Evolutionary conservation across 2,797 vertebrate species (phyloP).

Genomic region (Syncerus caffer): DNA sequence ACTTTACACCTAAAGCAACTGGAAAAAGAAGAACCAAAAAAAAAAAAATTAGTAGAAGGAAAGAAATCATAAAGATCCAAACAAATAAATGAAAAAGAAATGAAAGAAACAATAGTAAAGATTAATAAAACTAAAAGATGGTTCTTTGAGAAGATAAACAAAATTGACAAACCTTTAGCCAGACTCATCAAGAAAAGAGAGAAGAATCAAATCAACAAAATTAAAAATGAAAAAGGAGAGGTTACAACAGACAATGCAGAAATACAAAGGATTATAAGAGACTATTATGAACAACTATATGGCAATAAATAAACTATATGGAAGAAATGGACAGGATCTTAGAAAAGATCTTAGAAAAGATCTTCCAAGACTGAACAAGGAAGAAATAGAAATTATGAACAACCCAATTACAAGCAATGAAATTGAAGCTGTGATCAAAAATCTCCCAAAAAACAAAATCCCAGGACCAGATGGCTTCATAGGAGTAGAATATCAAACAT

Average conservation of each 20-base stretch:
- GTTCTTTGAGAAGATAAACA: neutral
- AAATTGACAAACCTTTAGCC: neutral
- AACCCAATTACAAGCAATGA: neutral
- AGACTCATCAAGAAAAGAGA: neutral
- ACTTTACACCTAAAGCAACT: neutral
- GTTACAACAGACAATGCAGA: neutral
- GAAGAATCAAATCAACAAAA: neutral
- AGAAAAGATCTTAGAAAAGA: neutral
- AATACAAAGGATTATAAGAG: neutral
- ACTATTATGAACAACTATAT: neutral
- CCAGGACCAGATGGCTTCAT: neutral
- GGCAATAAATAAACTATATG: neutral
- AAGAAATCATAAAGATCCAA: neutral
- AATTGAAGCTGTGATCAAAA: neutral
- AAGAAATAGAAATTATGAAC: neutral
- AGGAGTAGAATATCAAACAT: neutral
- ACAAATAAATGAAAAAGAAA: neutral
- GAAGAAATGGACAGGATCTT: neutral
- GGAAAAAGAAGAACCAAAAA: neutral
- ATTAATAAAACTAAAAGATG: neutral
- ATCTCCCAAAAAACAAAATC: neutral
- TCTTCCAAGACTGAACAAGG: neutral
- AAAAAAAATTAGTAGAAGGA: neutral
- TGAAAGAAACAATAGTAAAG: neutral
- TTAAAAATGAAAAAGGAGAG: neutral